Conservation (phyloP, 2,113 vertebrate genomes). For the Campylomormyrus tamandua region DNA sequence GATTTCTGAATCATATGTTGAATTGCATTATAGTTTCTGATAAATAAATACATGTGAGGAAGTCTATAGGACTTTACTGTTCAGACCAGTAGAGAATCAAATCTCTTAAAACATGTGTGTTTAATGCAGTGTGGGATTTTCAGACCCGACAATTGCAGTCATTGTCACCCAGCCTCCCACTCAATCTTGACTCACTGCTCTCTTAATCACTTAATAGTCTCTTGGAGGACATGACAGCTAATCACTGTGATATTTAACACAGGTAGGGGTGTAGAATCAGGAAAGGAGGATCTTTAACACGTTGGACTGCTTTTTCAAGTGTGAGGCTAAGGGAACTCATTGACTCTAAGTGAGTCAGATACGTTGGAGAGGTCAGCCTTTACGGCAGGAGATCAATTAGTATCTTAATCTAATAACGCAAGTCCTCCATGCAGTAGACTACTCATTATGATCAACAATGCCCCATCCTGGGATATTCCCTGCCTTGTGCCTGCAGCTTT, state of each 20-base stretch:
- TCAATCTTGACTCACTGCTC: background rate
- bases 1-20: background rate
- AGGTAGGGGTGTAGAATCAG: background rate
- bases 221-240: background rate
- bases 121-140: background rate
- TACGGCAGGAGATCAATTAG: background rate
- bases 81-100: background rate
- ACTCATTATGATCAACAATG: background rate
- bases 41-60: background rate
- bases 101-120: background rate
- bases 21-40: background rate
- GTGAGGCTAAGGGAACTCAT: background rate
- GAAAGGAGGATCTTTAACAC: background rate
- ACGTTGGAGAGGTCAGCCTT: background rate
- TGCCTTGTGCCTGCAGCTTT: background rate
- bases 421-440: background rate
- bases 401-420: background rate
- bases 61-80: background rate
- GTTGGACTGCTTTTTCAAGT: background rate
- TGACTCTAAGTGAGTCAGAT: background rate
- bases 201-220: constrained; percentile 8
- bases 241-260: constrained; percentile 1
- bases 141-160: background rate
- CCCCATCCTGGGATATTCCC: background rate
- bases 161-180: constrained; percentile 1